Conservation (phyloP, 2,797 vertebrate genomes). For the Megaceryle alcyon region DNA sequence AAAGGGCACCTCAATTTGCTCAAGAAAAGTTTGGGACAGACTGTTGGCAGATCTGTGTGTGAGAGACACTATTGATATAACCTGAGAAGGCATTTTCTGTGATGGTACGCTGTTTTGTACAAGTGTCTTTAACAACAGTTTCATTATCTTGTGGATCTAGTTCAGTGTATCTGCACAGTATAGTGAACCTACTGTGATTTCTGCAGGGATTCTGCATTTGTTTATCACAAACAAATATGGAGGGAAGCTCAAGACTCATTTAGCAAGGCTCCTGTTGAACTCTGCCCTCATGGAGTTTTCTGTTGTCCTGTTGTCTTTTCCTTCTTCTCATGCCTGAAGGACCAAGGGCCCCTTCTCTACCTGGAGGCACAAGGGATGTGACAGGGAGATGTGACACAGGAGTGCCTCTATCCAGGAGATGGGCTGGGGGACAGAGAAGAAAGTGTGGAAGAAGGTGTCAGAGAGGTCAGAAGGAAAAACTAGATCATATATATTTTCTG, state of each 20-base stretch:
- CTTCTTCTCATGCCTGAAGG: background rate
- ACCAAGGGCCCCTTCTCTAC: background rate
- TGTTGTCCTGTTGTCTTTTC: background rate
- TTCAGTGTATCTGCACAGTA: background rate
- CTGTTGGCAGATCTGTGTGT: background rate
- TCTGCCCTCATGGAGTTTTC: background rate
- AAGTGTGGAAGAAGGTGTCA: background rate
- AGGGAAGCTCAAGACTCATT: background rate
- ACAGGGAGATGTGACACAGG: background rate
- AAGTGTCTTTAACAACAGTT: background rate
- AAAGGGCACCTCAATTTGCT: background rate
- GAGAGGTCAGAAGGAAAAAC: background rate
- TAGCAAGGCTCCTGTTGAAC: background rate
- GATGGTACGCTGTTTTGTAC: background rate
- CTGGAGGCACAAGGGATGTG: background rate
- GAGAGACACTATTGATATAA: background rate
- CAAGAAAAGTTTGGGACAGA: background rate
- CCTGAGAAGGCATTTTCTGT: background rate
- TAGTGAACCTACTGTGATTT: background rate
- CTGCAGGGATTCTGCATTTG: background rate
- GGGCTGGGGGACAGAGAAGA: background rate
- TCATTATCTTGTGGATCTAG: background rate
- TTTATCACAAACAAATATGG: background rate
- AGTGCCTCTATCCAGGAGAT: background rate
- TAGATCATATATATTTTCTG: background rate